Base-by-base conservation (phyloP, 2,797 vertebrate species). In the Spea hammondii region DNA sequence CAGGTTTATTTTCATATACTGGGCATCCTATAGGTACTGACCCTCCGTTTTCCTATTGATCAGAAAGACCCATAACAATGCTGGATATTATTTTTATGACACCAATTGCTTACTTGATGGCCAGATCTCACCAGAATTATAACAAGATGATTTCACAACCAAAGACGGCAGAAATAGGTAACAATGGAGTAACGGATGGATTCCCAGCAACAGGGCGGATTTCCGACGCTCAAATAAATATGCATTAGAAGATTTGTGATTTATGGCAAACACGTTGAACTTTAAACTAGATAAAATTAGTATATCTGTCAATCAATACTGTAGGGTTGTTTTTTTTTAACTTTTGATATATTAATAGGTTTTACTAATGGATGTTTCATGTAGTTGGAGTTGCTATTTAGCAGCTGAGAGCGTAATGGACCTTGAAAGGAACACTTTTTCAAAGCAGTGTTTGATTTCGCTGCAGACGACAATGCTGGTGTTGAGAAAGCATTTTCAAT, bases 321-420 rank as follows among this genome's bases (percentile, higher is more conserved):
- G 17, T 32, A 32, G 32, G 32, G 46, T 14, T 44, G 10, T 53
- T 48, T 8, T 54, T 4, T 12, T 62, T 71, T 60, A 65, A 53
- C 59, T 59, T 7, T 32, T 71, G 54, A 51, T 50, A 64, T 71
- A 71, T 71, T 71, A 77, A 71, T 62, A 77, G 57, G 32, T 77
- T 54, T 54, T 9, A 77, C 76, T 77, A 77, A 77, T 77, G 76
- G 76, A 77, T 70, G 11, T 65, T 77, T 70, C 57, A 12, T 77
- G 76, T 77, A 64, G 68, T 57, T 14, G 59, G 49, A 12, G 48
- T 65, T n/a, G 74, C 14, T 53, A 70, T 54, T 70, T 70, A 77
- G 70, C 66, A 70, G 66, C 67, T 49, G 44, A 70, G 59, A 77
- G 55, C 66, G n/a, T 53, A 48, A 65, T 65, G 69, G 49, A 77